These are phyloP conservation scores for Cliona cf. orientalis DNA, from an alignment of 37 sponge, comb jelly and placozoan genomes.

Conservation along the genomic window DNA sequence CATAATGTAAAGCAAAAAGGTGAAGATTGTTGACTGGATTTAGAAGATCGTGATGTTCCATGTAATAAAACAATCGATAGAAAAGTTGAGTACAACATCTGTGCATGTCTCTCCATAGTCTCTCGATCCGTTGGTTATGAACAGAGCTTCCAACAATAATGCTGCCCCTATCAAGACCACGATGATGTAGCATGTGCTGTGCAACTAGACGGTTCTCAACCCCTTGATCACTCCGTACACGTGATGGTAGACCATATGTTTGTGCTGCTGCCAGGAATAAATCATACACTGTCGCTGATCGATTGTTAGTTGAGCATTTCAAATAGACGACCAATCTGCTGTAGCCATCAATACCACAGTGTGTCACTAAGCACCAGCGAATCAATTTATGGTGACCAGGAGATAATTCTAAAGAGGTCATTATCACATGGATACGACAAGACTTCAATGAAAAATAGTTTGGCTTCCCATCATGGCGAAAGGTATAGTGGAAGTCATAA, in stretches of 20 bases:
- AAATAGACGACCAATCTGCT: slow-evolving; percentile 32
- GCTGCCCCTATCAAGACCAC: slow-evolving; percentile 31
- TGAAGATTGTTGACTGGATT: slow-evolving; percentile 37
- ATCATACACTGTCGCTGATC: slow-evolving; percentile 46
- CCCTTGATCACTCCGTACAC: slow-evolving; percentile 59
- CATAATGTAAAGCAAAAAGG: slow-evolving; percentile 52
- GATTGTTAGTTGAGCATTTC: slow-evolving; percentile 52
- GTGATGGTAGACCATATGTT: slow-evolving; percentile 53
- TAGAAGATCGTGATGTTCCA: slow-evolving; percentile 38
- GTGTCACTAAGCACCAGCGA: slow-evolving; percentile 35
- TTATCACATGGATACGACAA: no score
- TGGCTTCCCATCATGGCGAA: no score
- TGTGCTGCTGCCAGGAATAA: slow-evolving; percentile 17
- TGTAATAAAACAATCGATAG: slow-evolving; percentile 62
- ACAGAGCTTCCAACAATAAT: slow-evolving; percentile 57
- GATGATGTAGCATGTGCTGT: slow-evolving; percentile 48
- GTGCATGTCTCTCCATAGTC: slow-evolving; percentile 67
- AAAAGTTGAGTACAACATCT: slow-evolving; percentile 50
- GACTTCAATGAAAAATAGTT: no score
- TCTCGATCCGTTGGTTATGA: slow-evolving; percentile 66
- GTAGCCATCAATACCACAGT: slow-evolving; percentile 35
- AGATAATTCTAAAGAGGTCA: no score
- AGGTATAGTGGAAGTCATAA: no score
- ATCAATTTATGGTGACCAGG: slow-evolving; percentile 56
- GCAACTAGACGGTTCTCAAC: slow-evolving; percentile 54